Base-by-base conservation (phyloP, 2,888 invertebrate genomes). In the Brachynemurus nebulosus region DNA sequence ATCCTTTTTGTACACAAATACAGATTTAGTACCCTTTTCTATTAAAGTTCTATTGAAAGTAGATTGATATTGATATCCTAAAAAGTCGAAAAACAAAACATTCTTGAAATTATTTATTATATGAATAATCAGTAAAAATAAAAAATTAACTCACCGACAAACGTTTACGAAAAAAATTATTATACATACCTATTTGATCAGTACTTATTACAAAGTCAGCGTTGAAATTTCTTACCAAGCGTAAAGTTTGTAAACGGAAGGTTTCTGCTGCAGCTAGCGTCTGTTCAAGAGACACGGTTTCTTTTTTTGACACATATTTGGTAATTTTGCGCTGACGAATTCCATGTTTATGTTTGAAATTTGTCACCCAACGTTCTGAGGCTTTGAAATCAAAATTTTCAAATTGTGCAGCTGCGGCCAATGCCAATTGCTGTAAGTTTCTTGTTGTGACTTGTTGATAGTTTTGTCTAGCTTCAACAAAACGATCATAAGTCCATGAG, bases 381-480 rank as follows among this genome's bases (percentile, higher is more conserved):
- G 34, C 34, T 34, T 34, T 8, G n/a, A 34, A 34, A 12, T 34
- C 12, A 14, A 34, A 12, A 17, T 48, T 48, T 45, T 47, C 46
- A 25, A 48, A 53, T 47, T 52, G 52, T 14, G 38, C 21, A 16
- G 51, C 49, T 35, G 46, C 51, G 30, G 48, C 27, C 27, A 52
- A 42, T 33, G 51, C 50, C 50, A 48, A 53, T 39, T 52, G 47
- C 37, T 52, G 50, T 23, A 51, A 42, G 42, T 50, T 51, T 17
- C 47, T 43, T 7, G 51, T 51, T 9, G 51, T 52, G 12, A 52
- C 39, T 44, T 49, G 51, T 34, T 44, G 34, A 30, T 48, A 37
- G 36, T 42, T 43, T 42, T 48, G 18, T 45, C 49, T 30, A 20
- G 48, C 49, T 47, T 52, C 52, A 16, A 37, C 33, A 42, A 51